Conservation (phyloP, 1,140 invertebrate genomes). For the Oncopodura yosiiana region DNA sequence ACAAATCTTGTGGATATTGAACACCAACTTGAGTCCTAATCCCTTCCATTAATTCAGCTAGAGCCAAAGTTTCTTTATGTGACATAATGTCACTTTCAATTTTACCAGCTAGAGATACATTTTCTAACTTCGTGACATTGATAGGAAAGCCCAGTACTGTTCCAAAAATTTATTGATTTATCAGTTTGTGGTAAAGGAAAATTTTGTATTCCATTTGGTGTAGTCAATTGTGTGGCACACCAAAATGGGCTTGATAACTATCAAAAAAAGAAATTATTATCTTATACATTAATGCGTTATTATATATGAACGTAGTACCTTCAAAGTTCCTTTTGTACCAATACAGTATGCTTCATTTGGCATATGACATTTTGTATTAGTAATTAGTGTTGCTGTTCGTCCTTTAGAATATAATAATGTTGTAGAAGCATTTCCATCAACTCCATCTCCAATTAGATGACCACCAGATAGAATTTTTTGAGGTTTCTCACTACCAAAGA, state of each 20-base stretch:
- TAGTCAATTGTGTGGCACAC: constrained; percentile 40
- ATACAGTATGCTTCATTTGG: constrained; percentile 55
- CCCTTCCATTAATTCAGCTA: constrained; percentile 56
- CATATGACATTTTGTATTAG: constrained; percentile 45
- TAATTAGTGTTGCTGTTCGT: constrained; percentile 53
- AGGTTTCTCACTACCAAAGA: constrained; percentile 54
- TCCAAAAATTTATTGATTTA: constrained; percentile 50
- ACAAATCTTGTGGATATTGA: constrained; percentile 47
- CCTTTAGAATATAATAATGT: constrained; percentile 54
- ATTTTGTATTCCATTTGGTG: constrained; percentile 40
- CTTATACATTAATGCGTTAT: neutral
- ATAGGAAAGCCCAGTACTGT: constrained; percentile 61
- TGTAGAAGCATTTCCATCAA: constrained; percentile 55
- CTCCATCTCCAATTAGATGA: constrained; percentile 53
- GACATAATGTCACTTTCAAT: constrained; percentile 51
- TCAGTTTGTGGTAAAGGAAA: constrained; percentile 47
- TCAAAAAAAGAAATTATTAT: constrained; percentile 25
- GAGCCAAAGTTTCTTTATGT: constrained; percentile 49
- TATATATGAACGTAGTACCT: constrained; percentile 38
- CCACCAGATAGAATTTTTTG: constrained; percentile 53
- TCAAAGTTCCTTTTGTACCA: constrained; percentile 57
- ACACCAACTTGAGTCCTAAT: constrained; percentile 57
- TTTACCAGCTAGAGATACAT: constrained; percentile 54
- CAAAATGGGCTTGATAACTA: constrained; percentile 48
- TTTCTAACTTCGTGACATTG: constrained; percentile 60